Conservation (phyloP, 1,140 invertebrate species). For the Polyergus mexicanus region DNA sequence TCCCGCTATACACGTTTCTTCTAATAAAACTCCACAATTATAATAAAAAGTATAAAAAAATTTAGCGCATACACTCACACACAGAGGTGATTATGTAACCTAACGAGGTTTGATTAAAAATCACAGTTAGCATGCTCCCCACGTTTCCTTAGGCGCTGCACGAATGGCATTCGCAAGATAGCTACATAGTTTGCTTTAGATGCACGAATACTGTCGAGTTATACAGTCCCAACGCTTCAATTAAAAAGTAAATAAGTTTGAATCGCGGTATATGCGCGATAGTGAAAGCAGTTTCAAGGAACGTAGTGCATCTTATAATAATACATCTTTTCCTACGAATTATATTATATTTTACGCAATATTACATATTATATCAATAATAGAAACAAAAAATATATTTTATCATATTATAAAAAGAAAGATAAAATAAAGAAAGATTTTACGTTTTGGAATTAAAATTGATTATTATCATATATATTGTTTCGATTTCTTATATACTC, state of each 20-base stretch:
- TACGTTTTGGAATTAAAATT: not conserved
- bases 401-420: not conserved
- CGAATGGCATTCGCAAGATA: slow-evolving; percentile 17
- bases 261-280: not conserved
- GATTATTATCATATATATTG: slow-evolving; percentile 9
- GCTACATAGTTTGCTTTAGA: slow-evolving; percentile 44
- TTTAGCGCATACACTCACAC: too few relatives aligned
- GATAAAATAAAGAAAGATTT: not conserved
- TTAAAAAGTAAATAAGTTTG: slow-evolving; percentile 27
- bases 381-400: not conserved
- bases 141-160: slow-evolving; percentile 24
- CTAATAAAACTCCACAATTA: slow-evolving; percentile 4
- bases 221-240: not conserved
- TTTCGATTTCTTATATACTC: not conserved
- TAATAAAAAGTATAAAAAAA: not conserved
- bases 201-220: slow-evolving; percentile 7
- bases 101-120: slow-evolving; percentile 66
- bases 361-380: not conserved
- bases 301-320: not conserved
- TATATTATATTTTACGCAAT: not conserved
- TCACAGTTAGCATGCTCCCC: slow-evolving; percentile 26
- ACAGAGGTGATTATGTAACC: slow-evolving; percentile 13
- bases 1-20: not conserved
- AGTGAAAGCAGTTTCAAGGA: not conserved
- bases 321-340: not conserved